phyloP scores from a whole-genome alignment of 1,140 invertebrate species.

The Pogonognathellus flavescens region DNA sequence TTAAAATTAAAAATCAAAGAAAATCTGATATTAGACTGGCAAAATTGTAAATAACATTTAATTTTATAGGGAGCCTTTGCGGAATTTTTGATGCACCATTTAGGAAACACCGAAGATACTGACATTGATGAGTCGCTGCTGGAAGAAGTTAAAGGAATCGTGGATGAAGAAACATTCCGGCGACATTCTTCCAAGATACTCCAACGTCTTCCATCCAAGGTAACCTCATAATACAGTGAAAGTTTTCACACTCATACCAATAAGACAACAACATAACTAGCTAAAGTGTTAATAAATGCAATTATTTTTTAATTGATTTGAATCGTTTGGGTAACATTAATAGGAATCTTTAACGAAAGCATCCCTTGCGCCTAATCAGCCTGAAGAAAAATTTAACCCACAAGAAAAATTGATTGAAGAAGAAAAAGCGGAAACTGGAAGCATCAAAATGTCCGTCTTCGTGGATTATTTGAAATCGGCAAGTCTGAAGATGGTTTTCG shows the following conservation, averaged over 20 bases:
- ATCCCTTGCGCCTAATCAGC: not conserved
- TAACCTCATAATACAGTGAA: too few species aligned
- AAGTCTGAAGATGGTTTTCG: not conserved
- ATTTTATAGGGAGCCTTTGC: conserved; percentile 63
- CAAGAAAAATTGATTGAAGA: conserved; percentile 57
- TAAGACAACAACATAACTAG: too few species aligned
- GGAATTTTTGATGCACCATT: conserved; percentile 64
- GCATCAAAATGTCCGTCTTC: conserved; percentile 63
- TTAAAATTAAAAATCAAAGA: too few species aligned
- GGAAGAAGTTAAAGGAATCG: conserved; percentile 65
- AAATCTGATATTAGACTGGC: too few species aligned
- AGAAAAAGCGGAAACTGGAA: conserved; percentile 63
- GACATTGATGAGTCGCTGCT: conserved; percentile 60
- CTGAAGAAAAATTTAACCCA: not conserved
- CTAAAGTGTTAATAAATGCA: too few species aligned
- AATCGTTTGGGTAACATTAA: not conserved
- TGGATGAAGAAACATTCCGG: conserved; percentile 57
- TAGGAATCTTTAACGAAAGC: not conserved
- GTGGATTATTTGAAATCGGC: conserved; percentile 61
- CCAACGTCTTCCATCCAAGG: not conserved
- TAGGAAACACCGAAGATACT: conserved; percentile 61
- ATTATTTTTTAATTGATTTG: too few species aligned
- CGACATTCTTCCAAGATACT: conserved; percentile 29
- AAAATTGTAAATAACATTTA: too few species aligned
- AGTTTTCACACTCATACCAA: too few species aligned